phyloP scores from a whole-genome alignment of 2,888 invertebrate genomes.

The Andrena dorsata region DNA sequence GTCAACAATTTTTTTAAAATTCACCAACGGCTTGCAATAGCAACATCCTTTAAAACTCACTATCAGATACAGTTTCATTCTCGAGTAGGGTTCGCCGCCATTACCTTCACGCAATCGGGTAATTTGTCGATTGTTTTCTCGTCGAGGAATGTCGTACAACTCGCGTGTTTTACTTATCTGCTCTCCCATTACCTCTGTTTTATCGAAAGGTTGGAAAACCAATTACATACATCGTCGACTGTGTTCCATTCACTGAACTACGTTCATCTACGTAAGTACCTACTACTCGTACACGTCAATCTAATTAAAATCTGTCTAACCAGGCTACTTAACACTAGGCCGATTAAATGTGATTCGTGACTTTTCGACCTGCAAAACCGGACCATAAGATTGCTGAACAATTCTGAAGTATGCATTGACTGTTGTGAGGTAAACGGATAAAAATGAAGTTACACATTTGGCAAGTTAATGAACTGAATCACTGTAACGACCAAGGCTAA shows the following conservation, averaged over 20 bases:
- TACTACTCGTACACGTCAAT: background rate
- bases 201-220: slow-evolving; percentile 59
- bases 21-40: slow-evolving; percentile 5
- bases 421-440: no score
- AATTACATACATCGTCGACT: slow-evolving; percentile 57
- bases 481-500: no score
- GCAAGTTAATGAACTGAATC: no score
- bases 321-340: background rate
- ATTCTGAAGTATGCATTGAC: no score
- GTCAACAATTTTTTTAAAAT: slow-evolving; percentile 1
- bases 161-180: slow-evolving; percentile 59
- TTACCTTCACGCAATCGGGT: slow-evolving; percentile 46
- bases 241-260: slow-evolving; percentile 50
- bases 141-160: slow-evolving; percentile 49
- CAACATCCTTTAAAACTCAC: background rate
- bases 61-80: slow-evolving; percentile 35
- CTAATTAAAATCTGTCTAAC: slow-evolving; percentile 10
- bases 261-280: background rate
- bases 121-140: slow-evolving; percentile 59
- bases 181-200: slow-evolving; percentile 47
- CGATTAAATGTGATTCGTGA: no score
- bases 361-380: no score
- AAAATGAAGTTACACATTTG: no score
- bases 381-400: no score
- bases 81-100: slow-evolving; percentile 8